Percentiles rank a stretch among this genome's conserved stretches.
Evolutionary conservation across 2,113 vertebrate species (phyloP).

Genomic region (Saccopteryx leptura): DNA sequence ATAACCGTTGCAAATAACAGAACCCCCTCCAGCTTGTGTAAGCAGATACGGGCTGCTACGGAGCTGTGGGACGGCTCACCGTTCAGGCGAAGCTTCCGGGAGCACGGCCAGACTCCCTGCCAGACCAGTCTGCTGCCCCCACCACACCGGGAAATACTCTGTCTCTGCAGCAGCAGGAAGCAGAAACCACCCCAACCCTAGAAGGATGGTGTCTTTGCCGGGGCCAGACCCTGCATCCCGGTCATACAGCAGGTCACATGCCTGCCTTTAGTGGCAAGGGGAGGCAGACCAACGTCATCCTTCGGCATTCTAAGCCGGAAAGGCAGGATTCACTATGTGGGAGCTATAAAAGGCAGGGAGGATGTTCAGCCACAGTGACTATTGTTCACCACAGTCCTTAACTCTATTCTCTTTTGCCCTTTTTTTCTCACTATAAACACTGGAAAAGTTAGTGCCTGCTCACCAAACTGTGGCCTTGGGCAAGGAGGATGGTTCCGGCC

Average conservation of each 20-base stretch:
- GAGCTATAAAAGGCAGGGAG: background rate
- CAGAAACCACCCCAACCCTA: background rate
- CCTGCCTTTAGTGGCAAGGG: too few species aligned
- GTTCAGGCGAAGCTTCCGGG: background rate
- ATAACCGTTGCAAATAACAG: rapidly evolving
- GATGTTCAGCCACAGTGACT: rapidly evolving
- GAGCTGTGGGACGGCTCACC: background rate
- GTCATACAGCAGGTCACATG: rapidly evolving
- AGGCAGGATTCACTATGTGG: background rate
- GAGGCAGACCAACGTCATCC: background rate
- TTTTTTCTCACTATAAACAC: rapidly evolving
- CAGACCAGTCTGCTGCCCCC: background rate
- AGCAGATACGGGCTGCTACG: rapidly evolving
- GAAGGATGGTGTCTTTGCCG: rapidly evolving
- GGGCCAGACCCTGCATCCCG: too few species aligned
- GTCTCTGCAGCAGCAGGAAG: background rate
- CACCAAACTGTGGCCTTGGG: rapidly evolving
- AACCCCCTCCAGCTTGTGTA: background rate
- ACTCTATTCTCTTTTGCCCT: rapidly evolving
- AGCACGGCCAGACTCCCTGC: background rate
- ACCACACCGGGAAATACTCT: rapidly evolving
- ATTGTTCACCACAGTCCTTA: rapidly evolving
- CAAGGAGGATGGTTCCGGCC: background rate
- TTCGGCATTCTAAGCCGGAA: background rate
- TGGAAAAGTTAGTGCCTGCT: background rate